phyloP scores from a whole-genome alignment of 2,797 vertebrate genomes.

The Acipenser transmontanus region DNA sequence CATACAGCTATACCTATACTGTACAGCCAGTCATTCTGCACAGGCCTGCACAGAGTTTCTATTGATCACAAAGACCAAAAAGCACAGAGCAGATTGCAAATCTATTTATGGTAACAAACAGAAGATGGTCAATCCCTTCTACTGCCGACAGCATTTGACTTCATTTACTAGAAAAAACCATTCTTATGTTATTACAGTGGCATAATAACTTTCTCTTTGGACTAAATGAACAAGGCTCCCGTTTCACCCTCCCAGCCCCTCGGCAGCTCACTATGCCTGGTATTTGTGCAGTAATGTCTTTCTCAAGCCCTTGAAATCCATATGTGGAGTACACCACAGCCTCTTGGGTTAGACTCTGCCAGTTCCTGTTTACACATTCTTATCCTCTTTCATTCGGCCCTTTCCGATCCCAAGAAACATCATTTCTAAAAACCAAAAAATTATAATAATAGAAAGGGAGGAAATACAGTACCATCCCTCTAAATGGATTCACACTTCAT shows the following conservation, averaged over 20 bases:
- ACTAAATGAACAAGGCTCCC: not conserved
- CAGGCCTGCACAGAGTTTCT: not conserved
- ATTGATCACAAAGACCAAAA: slow-evolving; percentile 28
- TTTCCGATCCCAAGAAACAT: slow-evolving; percentile 6
- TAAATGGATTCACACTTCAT: too few species aligned
- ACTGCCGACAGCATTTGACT: slow-evolving; percentile 30
- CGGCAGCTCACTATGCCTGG: slow-evolving; percentile 30
- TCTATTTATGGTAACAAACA: slow-evolving; percentile 32
- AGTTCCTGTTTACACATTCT: slow-evolving; percentile 23
- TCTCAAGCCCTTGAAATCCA: slow-evolving; percentile 18
- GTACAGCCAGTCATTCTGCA: too few species aligned
- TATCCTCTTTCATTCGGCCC: slow-evolving; percentile 8
- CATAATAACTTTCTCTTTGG: too few species aligned
- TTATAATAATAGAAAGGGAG: too few species aligned
- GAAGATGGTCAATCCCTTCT: slow-evolving; percentile 23
- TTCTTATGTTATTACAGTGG: too few species aligned
- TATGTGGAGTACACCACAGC: slow-evolving; percentile 27
- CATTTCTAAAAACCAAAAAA: not conserved
- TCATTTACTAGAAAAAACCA: slow-evolving; percentile 21
- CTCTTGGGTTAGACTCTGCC: slow-evolving; percentile 15
- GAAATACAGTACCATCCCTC: too few species aligned
- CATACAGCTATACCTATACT: too few species aligned
- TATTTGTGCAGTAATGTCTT: slow-evolving; percentile 22
- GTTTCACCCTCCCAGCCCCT: slow-evolving; percentile 10
- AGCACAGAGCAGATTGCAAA: slow-evolving; percentile 26